Evolutionary conservation across 2,888 invertebrate genomes (phyloP), one percentile per base, ranked within the genome.

Genomic region (Eurytoma californica): DNA sequence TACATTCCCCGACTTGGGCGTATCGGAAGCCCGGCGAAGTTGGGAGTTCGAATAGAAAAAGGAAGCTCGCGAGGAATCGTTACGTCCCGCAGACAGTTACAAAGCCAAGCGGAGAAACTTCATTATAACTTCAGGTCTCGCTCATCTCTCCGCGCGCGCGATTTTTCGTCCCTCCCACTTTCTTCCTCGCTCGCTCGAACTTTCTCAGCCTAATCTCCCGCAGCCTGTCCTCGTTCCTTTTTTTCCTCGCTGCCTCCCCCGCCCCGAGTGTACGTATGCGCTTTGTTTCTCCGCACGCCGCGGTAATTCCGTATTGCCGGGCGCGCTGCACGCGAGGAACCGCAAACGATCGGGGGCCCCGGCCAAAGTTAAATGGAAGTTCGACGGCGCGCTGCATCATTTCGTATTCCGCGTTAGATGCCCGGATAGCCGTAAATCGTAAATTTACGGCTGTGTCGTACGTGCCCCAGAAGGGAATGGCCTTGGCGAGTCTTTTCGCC

Each of bases 361-460:
- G 72, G 72, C 80, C 77, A 76, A 82, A 83, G 81, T 83, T 83
- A 82, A 84, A 83, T 83, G 82, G 81, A 80, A 82, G 80, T 80
- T 80, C 70, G 80, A 81, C 68, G 77, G 76, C 20, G 63, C 18
- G 70, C 57, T 51, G 61, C 68, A 66, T 81, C 82, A 83, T 83
- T 84, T 82, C 68, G 83, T 83, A 84, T 84, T 83, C 83, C 80
- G 80, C 82, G 80, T 81, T 80, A 82, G 80, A 79, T 75, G 80
- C 69, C 81, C 82, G 82, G 79, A 80, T 77, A 82, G 83, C 82
- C 82, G 83, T 84, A 84, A 84, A 82, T 83, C 80, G 82, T 83
- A 80, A 82, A 85, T 85, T 85, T 84, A 84, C 83, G 82, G 82
- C 80, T 81, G 80, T 77, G 79, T 80, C 82, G 80, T 82, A 82